Evolutionary conservation across 2,113 vertebrate species (phyloP), one percentile per base, ranked within the genome.

Genomic region (Gymnorhina tibicen): DNA sequence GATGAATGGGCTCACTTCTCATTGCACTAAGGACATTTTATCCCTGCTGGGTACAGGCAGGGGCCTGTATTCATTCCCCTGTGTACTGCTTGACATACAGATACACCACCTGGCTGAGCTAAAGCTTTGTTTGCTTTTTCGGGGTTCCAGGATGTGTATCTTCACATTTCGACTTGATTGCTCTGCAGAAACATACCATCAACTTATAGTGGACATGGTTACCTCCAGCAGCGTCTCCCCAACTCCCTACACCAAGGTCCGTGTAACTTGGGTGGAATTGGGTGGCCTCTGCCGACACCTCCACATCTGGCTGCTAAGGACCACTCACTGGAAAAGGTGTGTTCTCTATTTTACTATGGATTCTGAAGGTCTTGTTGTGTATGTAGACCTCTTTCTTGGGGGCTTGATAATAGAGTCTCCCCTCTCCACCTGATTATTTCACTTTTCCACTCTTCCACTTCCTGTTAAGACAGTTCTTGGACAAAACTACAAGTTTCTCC

Each of bases 11-110:
- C 26, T 64, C 32, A 10, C 44, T 52, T 59, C 32, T 56, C 41
- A 28, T 52, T 44, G 75, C 58, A 30, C 74, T 75, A 74, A 64
- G 39, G 35, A 55, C 13, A 33, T 70, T 69, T 81, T 55, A 67
- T 39, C 42, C 23, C 52, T 59, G 21, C 56, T 75, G 27, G 27
- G 16, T 81, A 70, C 23, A 12, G 52, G 50, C 15, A 50, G 30
- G 10, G 14, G 13, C 30, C 30, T 66, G 42, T 59, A 33, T 67
- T 84, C 30, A 42, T 67, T 78, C 33, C 27, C 23, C 16, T 44
- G 1, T 15, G 11, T 44, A 19, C 53, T 1, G 0, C 14, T 22
- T 67, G 64, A 53, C 16, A 50, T 26, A 17, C 0, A 2, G 41
- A 46, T 53, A 28, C 4, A 32, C n/a, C 28, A 74, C 20, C 52